Conservation (phyloP, 2,797 vertebrate genomes). For the Chloroceryle inda region DNA sequence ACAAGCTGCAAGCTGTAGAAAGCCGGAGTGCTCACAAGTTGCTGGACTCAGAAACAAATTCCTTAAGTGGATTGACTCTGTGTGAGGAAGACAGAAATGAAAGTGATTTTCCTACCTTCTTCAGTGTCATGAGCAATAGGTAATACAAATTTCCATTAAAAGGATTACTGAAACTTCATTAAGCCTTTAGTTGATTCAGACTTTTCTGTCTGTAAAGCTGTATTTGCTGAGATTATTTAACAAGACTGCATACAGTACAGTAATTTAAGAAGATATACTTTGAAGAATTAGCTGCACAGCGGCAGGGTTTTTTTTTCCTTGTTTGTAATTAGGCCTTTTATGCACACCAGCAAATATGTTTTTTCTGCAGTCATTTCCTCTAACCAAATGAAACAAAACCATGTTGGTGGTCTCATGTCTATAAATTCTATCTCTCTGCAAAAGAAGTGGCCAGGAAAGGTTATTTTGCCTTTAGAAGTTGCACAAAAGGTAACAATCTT, state of each 20-base stretch:
- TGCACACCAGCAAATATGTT: background rate
- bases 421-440: background rate
- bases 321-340: background rate
- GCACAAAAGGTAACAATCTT: background rate
- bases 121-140: constrained; percentile 98
- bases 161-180: background rate
- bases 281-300: background rate
- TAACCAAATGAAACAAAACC: background rate
- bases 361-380: background rate
- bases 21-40: constrained; percentile 35
- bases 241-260: background rate
- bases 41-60: background rate
- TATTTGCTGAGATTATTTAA: background rate
- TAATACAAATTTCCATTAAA: constrained; percentile 73
- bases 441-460: background rate
- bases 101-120: constrained; percentile 91
- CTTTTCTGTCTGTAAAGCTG: background rate
- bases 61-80: background rate
- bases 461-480: background rate
- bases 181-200: background rate
- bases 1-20: constrained; percentile 38
- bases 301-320: background rate
- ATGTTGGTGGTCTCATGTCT: background rate
- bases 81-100: constrained; percentile 57
- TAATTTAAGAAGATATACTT: background rate